Conservation (phyloP, 1,140 invertebrate genomes). For the Oedothorax gibbosus region DNA sequence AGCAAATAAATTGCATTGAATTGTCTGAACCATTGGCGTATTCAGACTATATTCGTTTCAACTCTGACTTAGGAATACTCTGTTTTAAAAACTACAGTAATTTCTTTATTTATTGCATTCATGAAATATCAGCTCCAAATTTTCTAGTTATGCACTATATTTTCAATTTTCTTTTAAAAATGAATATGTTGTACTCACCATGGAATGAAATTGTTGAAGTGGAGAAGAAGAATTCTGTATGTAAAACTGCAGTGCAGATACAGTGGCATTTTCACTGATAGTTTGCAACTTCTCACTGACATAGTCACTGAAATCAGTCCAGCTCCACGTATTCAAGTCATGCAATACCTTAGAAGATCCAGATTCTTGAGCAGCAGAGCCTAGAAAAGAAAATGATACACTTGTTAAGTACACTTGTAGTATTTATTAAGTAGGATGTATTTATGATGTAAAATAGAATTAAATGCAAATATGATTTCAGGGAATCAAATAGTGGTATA, state of each 20-base stretch:
- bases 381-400: background rate
- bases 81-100: too few species aligned
- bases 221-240: slow-evolving; percentile 49
- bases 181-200: slow-evolving; percentile 28
- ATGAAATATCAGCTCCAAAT: too few species aligned
- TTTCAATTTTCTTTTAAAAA: too few species aligned
- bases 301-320: slow-evolving; percentile 55
- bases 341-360: slow-evolving; percentile 32
- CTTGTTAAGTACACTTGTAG: background rate
- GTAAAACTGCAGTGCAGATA: slow-evolving; percentile 41
- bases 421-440: background rate
- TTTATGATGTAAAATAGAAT: too few species aligned
- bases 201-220: slow-evolving; percentile 52
- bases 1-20: too few species aligned
- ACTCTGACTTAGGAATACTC: too few species aligned
- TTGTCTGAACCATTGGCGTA: too few species aligned
- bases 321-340: slow-evolving; percentile 39
- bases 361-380: slow-evolving; percentile 53
- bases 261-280: slow-evolving; percentile 47
- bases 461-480: background rate
- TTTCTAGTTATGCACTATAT: too few species aligned
- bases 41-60: too few species aligned
- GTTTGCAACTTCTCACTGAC: slow-evolving; percentile 48
- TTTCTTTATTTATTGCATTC: too few species aligned
- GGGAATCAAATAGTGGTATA: background rate